These are phyloP conservation scores for Parapristionchus giblindavisi DNA, from an alignment of 2,888 invertebrate species.

Conservation along the genomic window DNA sequence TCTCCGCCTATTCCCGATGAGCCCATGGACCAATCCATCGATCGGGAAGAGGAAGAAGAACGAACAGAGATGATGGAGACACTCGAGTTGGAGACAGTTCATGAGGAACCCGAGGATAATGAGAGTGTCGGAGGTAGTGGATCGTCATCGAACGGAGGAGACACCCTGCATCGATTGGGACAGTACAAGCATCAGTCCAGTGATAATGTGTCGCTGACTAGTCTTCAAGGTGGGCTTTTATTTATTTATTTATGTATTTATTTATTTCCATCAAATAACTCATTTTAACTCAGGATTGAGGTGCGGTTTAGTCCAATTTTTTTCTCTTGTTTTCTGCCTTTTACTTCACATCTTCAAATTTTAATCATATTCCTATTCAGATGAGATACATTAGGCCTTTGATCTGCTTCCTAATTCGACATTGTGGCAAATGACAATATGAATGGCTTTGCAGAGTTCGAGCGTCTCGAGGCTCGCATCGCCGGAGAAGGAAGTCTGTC, in stretches of 20 bases:
- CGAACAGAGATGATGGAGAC: slow-evolving; percentile 6
- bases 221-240: slow-evolving; percentile 50
- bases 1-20: too few relatives aligned
- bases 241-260: too few relatives aligned
- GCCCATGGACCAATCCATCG: slow-evolving; percentile 8
- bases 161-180: slow-evolving; percentile 48
- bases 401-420: too few relatives aligned
- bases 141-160: slow-evolving; percentile 52
- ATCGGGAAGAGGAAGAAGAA: slow-evolving; percentile 11
- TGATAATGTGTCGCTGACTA: slow-evolving; percentile 61
- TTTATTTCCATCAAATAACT: too few relatives aligned
- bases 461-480: slow-evolving; percentile 65
- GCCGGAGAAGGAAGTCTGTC: slow-evolving; percentile 60
- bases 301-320: not conserved
- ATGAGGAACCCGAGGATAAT: slow-evolving; percentile 54
- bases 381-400: too few relatives aligned
- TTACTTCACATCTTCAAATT: not conserved
- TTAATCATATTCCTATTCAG: too few relatives aligned
- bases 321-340: not conserved
- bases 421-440: slow-evolving; percentile 39
- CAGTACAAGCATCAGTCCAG: slow-evolving; percentile 55
- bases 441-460: slow-evolving; percentile 59
- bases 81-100: slow-evolving; percentile 57
- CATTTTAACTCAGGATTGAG: too few relatives aligned
- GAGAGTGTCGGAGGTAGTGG: slow-evolving; percentile 56